phyloP scores from a whole-genome alignment of 2,797 vertebrate genomes.

The Pseudochromis fuscus region DNA sequence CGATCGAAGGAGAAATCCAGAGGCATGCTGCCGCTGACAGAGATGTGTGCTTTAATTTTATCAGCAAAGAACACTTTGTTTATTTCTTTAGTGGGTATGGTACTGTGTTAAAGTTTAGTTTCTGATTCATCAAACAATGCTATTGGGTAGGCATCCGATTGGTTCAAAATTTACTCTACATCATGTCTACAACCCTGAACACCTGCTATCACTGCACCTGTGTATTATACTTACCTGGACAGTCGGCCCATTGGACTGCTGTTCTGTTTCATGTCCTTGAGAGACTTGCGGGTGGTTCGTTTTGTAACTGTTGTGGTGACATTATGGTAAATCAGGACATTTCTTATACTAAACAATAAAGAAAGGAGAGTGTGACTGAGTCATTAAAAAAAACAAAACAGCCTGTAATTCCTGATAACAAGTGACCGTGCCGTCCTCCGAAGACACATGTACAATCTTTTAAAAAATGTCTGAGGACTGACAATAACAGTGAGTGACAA shows the following conservation, averaged over 20 bases:
- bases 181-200: neutral
- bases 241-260: constrained; percentile 74
- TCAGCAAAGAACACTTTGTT: neutral
- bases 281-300: constrained; percentile 74
- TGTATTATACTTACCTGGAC: constrained; percentile 84
- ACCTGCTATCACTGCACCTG: neutral
- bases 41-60: neutral
- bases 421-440: neutral
- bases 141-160: no score
- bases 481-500: neutral
- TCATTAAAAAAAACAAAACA: constrained; percentile 8
- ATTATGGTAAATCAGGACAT: constrained; percentile 9
- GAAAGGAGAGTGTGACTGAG: neutral
- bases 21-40: constrained; percentile 81
- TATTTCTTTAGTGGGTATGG: neutral
- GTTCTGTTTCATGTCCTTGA: constrained; percentile 79
- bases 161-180: neutral
- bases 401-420: neutral
- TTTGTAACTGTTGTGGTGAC: constrained; percentile 74
- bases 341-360: neutral
- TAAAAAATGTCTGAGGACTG: neutral
- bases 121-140: no score
- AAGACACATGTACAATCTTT: neutral
- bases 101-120: neutral
- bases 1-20: constrained; percentile 96